Base-by-base conservation (phyloP, 2,113 vertebrate species). In the Osmerus eperlanus region DNA sequence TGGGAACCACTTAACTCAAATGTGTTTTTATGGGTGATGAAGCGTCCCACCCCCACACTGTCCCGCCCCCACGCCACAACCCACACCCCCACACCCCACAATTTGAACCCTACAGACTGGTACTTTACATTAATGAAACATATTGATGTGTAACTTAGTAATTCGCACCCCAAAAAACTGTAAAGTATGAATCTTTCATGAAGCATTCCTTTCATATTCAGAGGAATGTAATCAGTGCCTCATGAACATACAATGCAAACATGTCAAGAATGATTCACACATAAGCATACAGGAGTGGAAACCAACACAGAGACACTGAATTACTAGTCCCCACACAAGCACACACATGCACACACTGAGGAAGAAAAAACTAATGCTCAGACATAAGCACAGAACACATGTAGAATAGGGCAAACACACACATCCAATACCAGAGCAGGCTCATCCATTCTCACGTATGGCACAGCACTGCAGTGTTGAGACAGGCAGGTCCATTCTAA, bases 391-490 rank as follows among this genome's bases (percentile, higher is more conserved):
- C 28, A 15, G 66, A 52, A 68, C 65, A 65, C 32, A 65, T n/a
- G 62, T 64, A 69, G 14, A 78, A 52, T 76, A 60, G 70, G 18
- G 77, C 19, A 51, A 25, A 67, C 56, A 67, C 29, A 80, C 71
- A 70, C 16, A 15, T 8, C 8, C 55, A 53, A 70, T 70, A 70
- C 79, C 76, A 67, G 56, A 70, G 51, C 75, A 28, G 68, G 11
- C 78, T 70, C 19, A 73, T 73, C 66, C 61, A 56, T 71, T 63
- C 67, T 63, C 4, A 9, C 41, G 41, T 11, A 2, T 8, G 77
- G 71, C 82, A 76, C 76, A 72, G 75, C 66, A 72, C 71, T 80
- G 83, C 86, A 88, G 81, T 68, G 73, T 74, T 64, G 71, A 78
- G 73, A 63, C 62, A 78, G 69, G 65, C 52, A 32, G 71, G 60